These are phyloP conservation scores for Diachrysia chrysitis DNA, from an alignment of 2,888 invertebrate genomes.

Conservation along the genomic window DNA sequence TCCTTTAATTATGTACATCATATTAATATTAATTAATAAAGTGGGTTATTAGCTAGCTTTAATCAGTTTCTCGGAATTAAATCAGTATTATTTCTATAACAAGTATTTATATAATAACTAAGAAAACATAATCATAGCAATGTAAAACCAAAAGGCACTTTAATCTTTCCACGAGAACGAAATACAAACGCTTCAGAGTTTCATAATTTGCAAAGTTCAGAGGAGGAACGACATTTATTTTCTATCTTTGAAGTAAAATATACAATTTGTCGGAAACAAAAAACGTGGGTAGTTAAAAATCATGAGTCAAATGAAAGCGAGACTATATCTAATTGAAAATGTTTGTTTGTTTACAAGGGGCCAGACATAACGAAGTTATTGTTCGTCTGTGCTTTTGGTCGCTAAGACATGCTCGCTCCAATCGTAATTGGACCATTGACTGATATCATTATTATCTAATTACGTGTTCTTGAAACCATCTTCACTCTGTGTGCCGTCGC, in stretches of 20 bases:
- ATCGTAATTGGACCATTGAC: slow-evolving; percentile 69
- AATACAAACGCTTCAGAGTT: slow-evolving; percentile 42
- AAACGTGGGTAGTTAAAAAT: slow-evolving; percentile 38
- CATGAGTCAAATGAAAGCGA: slow-evolving; percentile 44
- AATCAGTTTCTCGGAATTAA: neutral
- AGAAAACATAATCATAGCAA: slow-evolving; percentile 9
- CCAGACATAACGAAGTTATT: slow-evolving; percentile 69
- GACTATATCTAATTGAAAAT: slow-evolving; percentile 55
- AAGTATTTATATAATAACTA: neutral
- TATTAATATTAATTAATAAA: slow-evolving; percentile 5
- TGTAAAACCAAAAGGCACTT: slow-evolving; percentile 32
- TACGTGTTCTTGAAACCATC: slow-evolving; percentile 61
- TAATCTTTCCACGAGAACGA: slow-evolving; percentile 35
- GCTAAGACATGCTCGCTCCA: slow-evolving; percentile 45
- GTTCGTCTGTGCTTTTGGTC: slow-evolving; percentile 61
- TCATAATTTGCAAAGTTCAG: slow-evolving; percentile 58
- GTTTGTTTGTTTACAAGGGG: slow-evolving; percentile 68
- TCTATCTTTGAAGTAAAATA: slow-evolving; percentile 54
- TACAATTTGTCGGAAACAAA: slow-evolving; percentile 48
- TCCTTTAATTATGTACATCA: slow-evolving; percentile 2
- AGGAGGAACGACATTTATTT: slow-evolving; percentile 63
- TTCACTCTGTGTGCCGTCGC: slow-evolving; percentile 39
- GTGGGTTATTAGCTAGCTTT: neutral
- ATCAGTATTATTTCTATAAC: neutral
- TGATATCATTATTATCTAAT: slow-evolving; percentile 68